Evolutionary conservation across 2,797 vertebrate genomes (phyloP).

Genomic region (Hapalemur alaotrensis): DNA sequence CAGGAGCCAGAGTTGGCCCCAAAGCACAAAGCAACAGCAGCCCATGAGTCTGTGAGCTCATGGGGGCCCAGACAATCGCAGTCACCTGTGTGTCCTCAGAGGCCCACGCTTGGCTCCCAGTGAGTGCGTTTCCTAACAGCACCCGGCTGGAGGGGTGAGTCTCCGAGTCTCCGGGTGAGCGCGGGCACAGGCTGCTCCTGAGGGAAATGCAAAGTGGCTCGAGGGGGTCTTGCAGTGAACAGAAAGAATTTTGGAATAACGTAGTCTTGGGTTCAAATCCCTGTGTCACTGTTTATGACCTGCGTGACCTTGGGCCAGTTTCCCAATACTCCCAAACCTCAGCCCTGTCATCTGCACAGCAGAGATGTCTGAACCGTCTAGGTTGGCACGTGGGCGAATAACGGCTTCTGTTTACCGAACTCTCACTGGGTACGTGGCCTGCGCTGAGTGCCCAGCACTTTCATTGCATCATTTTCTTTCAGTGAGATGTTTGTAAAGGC

Average conservation of each 20-base stretch:
- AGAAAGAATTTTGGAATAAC: neutral
- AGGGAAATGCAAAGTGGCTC: neutral
- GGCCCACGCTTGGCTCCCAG: fast-evolving
- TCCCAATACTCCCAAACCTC: neutral
- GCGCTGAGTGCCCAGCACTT: fast-evolving
- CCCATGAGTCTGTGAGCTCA: neutral
- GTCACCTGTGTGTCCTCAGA: no score
- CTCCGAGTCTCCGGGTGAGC: neutral
- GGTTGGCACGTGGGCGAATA: fast-evolving
- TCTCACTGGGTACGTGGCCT: fast-evolving
- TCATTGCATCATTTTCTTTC: neutral
- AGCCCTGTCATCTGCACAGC: neutral
- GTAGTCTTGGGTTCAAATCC: neutral
- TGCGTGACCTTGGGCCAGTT: neutral
- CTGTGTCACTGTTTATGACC: neutral
- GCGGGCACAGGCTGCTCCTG: neutral
- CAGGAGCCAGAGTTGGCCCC: neutral
- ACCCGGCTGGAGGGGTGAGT: no score
- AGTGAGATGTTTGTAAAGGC: neutral
- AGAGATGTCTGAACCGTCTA: fast-evolving
- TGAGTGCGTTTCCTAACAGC: neutral
- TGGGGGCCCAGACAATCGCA: fast-evolving
- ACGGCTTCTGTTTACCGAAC: fast-evolving
- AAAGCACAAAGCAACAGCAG: fast-evolving
- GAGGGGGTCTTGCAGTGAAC: neutral